Base-by-base conservation (phyloP, 35 echinoderm and acorn worm species). In the Apostichopus parvimensis region DNA sequence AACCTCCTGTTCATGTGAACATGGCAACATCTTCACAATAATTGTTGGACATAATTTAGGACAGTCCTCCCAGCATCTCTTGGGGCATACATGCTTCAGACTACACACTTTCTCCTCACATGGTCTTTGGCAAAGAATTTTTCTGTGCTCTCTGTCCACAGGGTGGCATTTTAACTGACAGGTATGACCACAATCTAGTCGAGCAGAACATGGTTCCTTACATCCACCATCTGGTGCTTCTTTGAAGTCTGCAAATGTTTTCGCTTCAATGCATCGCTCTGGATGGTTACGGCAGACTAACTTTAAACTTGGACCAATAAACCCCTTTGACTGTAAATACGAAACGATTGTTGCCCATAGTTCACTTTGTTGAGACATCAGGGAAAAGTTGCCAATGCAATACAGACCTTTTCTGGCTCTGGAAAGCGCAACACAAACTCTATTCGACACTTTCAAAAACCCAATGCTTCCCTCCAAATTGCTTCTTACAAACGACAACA, bases 361-460 rank as follows among this genome's bases (percentile, higher is more conserved):
- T 25, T 25, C 24, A 25, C 24, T 25, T 25, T 25, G 24, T 25
- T 25, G 24, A 25, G 79, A 55, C 4, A 98, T 78, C 6, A 98
- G 78, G 5, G 17, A 90, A 28, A 94, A 92, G 79, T 98, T 98
- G 7, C 96, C 96, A 53, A 98, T 94, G 62, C 96, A 98, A 83
- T 80, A 98, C 1, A 98, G 77, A 9, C 96, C 96, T 65, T 93
- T 95, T 34, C 89, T 98, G n/a, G 96, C 96, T 79, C 96, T 91
- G 17, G 94, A 95, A 6, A 98, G 58, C 11, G 92, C 91, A 0
- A 98, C 96, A 86, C 96, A 98, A 4, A 92, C 83, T 78, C 96
- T 80, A 52, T 98, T 98, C 8, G 91, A 64, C 6, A 92, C 89
- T 57, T 90, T 93, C 55, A 98, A 61, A 57, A 98, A 98, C 10